A percentile compares a stretch with the other conserved stretches of the same genome.
Conservation (phyloP, 2,888 invertebrate species). For the Folsomia candida region DNA sequence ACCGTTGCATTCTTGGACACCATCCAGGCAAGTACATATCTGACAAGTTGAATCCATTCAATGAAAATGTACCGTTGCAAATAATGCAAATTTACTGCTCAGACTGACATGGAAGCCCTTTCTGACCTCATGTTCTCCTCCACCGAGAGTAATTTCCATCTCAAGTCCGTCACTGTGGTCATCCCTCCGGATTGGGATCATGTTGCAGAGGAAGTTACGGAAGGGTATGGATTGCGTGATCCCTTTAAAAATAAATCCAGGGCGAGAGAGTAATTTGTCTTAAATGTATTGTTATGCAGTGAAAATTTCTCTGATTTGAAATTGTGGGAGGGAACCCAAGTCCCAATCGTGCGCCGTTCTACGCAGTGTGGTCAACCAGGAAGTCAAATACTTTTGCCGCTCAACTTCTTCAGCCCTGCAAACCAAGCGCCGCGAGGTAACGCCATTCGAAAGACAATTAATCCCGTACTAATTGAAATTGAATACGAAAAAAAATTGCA, state of each 20-base stretch:
- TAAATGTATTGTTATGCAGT: background rate
- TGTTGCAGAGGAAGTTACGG: background rate
- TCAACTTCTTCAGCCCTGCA: background rate
- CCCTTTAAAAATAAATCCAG: background rate
- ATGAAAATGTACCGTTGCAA: no score
- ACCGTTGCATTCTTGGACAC: background rate
- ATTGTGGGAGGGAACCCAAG: background rate
- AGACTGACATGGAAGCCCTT: background rate
- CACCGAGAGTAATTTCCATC: background rate
- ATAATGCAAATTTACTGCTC: background rate
- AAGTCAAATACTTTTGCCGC: background rate
- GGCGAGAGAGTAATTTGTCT: no score
- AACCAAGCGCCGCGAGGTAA: background rate
- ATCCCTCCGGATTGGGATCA: background rate
- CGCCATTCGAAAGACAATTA: no score
- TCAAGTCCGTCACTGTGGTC: constrained; percentile 14
- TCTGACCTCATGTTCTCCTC: background rate
- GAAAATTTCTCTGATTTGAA: constrained; percentile 12
- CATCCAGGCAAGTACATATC: background rate
- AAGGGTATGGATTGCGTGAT: background rate
- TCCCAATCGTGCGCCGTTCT: background rate
- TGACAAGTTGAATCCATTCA: background rate
- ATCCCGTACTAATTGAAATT: background rate
- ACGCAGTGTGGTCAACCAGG: constrained; percentile 16
- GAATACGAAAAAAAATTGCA: background rate